Evolutionary conservation across 2,888 invertebrate genomes (phyloP), one percentile per base, ranked within the genome.

Genomic region (Thymelicus acteon): DNA sequence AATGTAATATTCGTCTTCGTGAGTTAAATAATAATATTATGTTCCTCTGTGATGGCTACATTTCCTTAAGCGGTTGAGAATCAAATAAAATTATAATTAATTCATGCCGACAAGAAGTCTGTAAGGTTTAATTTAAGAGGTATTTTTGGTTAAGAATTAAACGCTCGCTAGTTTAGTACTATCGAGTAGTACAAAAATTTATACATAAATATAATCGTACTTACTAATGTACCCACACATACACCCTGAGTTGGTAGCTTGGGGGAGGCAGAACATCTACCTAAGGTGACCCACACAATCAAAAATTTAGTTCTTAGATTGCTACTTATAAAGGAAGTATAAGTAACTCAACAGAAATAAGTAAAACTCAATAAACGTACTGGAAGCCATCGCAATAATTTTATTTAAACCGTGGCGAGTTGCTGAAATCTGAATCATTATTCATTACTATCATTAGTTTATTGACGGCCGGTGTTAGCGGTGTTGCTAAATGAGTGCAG

Each of bases 401-500:
- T 40, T 10, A 64, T 71, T 73, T 67, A 62, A 62, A 67, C 70
- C 61, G 52, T 65, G 64, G 37, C 60, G 40, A 3, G 15, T 2
- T 10, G 54, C 52, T 54, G 60, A n/a, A n/a, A n/a, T n/a, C n/a
- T n/a, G n/a, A 71, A 52, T 64, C 57, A 31, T 31, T 31, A 31
- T 5, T 64, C 47, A 31, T 31, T 31, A 31, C 31, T 31, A 31
- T 31, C 31, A 69, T 40, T 40, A 48, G 40, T 72, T 64, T 71
- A 73, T 66, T 72, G 54, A 66, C 67, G 65, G 44, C 7, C 65
- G n/a, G 15, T 24, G 70, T 72, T 60, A 31, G 5, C 65, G n/a
- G 15, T 24, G 70, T 72, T 60, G 70, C 73, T 67, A 67, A 73
- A 72, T 67, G 63, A 71, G 73, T 73, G 54, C 71, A 71, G 67